Evolutionary conservation across 2,113 vertebrate genomes (phyloP).

Genomic region (Telmatochromis brachygnathus): DNA sequence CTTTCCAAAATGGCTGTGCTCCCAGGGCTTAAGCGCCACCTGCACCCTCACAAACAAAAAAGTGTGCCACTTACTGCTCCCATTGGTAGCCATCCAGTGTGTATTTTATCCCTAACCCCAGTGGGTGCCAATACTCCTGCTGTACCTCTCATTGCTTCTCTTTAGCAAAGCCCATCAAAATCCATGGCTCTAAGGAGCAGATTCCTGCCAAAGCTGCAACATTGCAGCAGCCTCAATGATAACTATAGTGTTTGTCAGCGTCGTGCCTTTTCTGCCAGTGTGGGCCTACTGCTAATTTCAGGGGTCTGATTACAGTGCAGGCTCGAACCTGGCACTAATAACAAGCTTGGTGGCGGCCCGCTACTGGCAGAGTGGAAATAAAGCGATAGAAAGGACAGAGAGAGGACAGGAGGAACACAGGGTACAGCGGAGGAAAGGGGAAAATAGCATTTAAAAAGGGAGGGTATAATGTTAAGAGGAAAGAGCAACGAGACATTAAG

Average conservation of each 20-base stretch:
- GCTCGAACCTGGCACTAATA: constrained; percentile 45
- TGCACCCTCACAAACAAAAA: constrained; percentile 19
- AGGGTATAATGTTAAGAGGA: neutral
- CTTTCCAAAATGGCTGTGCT: constrained; percentile 28
- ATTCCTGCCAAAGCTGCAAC: constrained; percentile 37
- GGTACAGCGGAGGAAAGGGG: neutral
- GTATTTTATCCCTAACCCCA: constrained; percentile 6
- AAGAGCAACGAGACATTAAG: constrained; percentile 19
- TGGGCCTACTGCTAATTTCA: constrained; percentile 43
- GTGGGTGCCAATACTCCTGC: constrained; percentile 5
- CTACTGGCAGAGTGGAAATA: constrained; percentile 16
- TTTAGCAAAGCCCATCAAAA: constrained; percentile 33
- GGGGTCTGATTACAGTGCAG: constrained; percentile 43
- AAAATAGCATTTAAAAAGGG: neutral
- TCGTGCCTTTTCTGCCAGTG: constrained; percentile 12
- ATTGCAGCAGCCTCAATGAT: constrained; percentile 34
- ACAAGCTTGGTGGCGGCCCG: constrained; percentile 29
- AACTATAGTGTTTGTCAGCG: constrained; percentile 38
- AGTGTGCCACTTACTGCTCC: neutral
- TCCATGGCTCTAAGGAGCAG: constrained; percentile 8
- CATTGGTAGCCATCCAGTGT: constrained; percentile 14
- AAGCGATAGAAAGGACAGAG: neutral
- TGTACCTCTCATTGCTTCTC: constrained; percentile 7
- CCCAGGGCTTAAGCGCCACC: constrained; percentile 37
- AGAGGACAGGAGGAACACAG: neutral